Evolutionary conservation across 2,113 vertebrate species (phyloP).

Genomic region (Pachypanchax playfairii): DNA sequence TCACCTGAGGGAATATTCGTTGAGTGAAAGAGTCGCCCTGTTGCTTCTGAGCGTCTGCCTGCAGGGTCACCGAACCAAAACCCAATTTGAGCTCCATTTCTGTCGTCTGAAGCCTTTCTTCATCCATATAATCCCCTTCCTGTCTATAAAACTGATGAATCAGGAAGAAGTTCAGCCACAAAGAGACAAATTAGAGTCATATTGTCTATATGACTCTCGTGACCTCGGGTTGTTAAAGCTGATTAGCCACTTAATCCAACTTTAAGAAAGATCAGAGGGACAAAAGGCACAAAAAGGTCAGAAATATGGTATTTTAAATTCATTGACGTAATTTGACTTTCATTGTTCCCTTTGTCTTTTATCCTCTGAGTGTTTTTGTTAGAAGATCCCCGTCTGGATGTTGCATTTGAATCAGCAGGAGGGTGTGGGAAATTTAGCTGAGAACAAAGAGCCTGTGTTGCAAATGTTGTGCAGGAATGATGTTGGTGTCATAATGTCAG

Average conservation of each 20-base stretch:
- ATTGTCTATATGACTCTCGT: constrained; percentile 8
- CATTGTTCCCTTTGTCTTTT: not conserved
- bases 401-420: constrained; percentile 18
- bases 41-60: constrained; percentile 16
- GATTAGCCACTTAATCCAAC: constrained; percentile 6
- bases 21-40: constrained; percentile 17
- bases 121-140: constrained; percentile 35
- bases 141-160: constrained; percentile 46
- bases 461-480: constrained; percentile 1
- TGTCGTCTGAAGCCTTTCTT: constrained; percentile 32
- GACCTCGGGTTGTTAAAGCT: constrained; percentile 3
- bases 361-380: constrained; percentile 9
- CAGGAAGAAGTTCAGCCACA: not conserved
- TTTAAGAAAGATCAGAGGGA: not conserved
- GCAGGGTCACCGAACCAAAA: constrained; percentile 39
- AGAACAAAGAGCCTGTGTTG: not conserved
- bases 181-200: constrained; percentile 15
- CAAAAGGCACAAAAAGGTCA: constrained; percentile 13
- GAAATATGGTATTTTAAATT: not conserved
- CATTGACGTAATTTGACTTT: not conserved
- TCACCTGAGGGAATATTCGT: not conserved
- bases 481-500: not conserved
- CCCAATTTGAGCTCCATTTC: constrained; percentile 44
- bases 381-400: not conserved
- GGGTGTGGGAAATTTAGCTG: not conserved